phyloP scores from a whole-genome alignment of 2,113 vertebrate species.

The Electrona antarctica region DNA sequence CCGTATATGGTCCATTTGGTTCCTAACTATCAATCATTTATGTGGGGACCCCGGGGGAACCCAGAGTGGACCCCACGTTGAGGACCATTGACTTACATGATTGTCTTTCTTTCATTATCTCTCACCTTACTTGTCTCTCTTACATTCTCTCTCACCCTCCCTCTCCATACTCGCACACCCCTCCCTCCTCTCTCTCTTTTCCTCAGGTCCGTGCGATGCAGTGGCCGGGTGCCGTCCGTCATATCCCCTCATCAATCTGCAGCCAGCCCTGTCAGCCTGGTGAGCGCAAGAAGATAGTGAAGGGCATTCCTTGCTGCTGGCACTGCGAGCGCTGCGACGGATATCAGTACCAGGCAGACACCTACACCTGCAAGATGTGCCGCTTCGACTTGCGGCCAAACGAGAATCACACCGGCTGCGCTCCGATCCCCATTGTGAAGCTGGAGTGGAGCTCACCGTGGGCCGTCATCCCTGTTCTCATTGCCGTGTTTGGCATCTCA shows the following conservation, averaged over 20 bases:
- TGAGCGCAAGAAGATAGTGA: conserved; percentile 80
- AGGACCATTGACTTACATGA: no score
- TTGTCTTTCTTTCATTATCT: background rate
- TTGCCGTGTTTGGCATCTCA: conserved; percentile 78
- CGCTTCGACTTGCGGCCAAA: conserved; percentile 78
- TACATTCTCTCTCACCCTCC: background rate
- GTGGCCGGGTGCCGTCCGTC: conserved; percentile 74
- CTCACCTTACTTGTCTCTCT: background rate
- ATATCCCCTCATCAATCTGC: conserved; percentile 79
- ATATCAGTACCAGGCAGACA: conserved; percentile 81
- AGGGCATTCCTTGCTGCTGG: conserved; percentile 82
- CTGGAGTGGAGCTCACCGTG: conserved; percentile 83
- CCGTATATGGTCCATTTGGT: no score
- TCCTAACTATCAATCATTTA: no score
- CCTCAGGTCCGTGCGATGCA: conserved; percentile 75
- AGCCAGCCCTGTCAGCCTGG: conserved; percentile 75
- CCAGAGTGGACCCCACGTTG: background rate
- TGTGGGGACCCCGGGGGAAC: no score
- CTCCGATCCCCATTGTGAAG: conserved; percentile 77
- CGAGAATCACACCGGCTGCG: conserved; percentile 78
- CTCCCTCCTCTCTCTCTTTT: background rate
- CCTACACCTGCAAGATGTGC: conserved; percentile 80
- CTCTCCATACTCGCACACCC: no score
- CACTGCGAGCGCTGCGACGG: conserved; percentile 81
- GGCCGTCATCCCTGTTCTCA: conserved; percentile 79